A percentile compares a stretch with the other conserved stretches of the same genome.
Conservation (phyloP, 2,797 vertebrate genomes). For the Acipenser transmontanus region DNA sequence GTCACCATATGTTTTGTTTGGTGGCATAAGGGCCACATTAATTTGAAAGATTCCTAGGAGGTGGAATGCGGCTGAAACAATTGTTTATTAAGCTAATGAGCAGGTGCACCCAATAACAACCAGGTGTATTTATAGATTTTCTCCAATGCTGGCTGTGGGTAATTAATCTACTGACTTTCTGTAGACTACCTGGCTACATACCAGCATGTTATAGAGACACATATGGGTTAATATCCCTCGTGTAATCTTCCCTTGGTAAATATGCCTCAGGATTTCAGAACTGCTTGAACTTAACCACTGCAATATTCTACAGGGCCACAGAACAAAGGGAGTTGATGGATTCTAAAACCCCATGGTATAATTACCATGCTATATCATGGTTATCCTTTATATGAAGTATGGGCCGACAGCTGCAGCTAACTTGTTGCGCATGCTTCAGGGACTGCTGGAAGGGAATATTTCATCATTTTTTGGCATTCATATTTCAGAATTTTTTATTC, state of each 20-base stretch:
- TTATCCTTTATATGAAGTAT: not conserved
- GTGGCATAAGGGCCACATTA: no score
- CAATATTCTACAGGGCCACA: not conserved
- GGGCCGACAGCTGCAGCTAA: not conserved
- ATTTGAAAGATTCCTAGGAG: no score
- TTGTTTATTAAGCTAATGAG: no score
- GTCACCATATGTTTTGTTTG: no score
- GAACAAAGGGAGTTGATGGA: constrained; percentile 1
- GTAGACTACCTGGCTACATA: not conserved
- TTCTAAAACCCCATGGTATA: not conserved
- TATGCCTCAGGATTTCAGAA: not conserved
- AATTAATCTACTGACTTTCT: constrained; percentile 8
- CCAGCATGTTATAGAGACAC: not conserved
- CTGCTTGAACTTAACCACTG: not conserved
- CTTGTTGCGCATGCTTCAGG: no score
- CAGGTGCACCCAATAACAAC: no score
- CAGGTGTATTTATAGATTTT: no score
- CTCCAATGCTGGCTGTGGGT: not conserved
- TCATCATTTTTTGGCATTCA: no score
- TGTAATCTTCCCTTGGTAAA: not conserved
- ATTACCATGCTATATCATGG: not conserved
- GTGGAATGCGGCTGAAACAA: no score
- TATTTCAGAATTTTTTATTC: no score
- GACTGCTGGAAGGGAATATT: no score
- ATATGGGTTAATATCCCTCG: not conserved